phyloP scores from a whole-genome alignment of 2,113 vertebrate genomes.

The Psettodes erumei region DNA sequence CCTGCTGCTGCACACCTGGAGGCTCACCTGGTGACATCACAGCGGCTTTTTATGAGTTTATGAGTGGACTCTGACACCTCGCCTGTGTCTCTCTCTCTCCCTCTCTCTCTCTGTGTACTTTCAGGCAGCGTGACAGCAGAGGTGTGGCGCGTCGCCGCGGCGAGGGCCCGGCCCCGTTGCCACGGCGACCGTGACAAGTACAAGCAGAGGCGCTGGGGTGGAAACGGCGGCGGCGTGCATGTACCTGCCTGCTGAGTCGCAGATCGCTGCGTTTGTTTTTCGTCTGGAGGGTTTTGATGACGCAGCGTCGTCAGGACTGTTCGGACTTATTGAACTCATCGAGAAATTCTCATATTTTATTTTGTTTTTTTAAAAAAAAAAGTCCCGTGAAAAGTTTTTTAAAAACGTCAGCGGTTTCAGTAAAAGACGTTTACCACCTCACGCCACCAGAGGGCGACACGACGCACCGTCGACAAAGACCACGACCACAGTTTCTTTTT shows the following conservation, averaged over 20 bases:
- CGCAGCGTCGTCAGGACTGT: no score
- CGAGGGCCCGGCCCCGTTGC: conserved; percentile 48
- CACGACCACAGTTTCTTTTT: no score
- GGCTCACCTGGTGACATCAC: conserved; percentile 53
- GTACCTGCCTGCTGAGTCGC: conserved; percentile 50
- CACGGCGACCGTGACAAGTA: conserved; percentile 28
- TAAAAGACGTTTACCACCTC: no score
- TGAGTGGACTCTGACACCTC: conserved; percentile 55
- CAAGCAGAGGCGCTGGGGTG: conserved; percentile 15
- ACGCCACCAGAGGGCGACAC: no score
- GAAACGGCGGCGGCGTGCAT: conserved; percentile 15
- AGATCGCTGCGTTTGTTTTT: no score
- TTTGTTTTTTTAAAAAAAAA: no score
- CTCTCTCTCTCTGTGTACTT: neutral
- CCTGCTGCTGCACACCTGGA: conserved; percentile 15
- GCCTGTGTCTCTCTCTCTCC: conserved; percentile 8
- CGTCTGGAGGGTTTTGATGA: no score
- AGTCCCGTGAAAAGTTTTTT: no score
- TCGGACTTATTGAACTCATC: no score
- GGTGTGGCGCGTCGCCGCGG: conserved; percentile 49
- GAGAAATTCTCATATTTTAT: no score
- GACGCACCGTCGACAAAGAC: no score
- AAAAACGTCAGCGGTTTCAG: no score
- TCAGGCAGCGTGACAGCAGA: conserved; percentile 15
- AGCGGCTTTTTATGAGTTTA: conserved; percentile 17